Percentiles rank a stretch among this genome's conserved stretches.
phyloP scores from a whole-genome alignment of 2,113 vertebrate genomes.

The Tachysurus fulvidraco region DNA sequence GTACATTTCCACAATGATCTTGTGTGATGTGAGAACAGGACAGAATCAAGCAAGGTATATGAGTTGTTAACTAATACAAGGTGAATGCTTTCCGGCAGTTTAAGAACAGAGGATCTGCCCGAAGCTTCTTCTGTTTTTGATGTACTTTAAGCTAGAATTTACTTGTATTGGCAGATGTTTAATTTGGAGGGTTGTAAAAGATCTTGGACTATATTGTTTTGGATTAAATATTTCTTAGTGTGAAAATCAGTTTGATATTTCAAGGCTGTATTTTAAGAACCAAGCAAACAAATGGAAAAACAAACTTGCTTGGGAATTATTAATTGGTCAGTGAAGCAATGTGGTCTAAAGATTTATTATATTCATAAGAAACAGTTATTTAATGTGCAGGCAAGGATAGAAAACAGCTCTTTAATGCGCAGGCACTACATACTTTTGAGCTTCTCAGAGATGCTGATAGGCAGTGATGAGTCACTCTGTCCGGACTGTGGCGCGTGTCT shows the following conservation, averaged over 20 bases:
- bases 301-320: not conserved
- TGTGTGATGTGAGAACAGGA: not conserved
- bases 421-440: not conserved
- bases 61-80: not conserved
- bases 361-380: not conserved
- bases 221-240: not conserved
- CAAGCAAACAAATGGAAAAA: not conserved
- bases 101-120: not conserved
- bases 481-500: constrained; percentile 20
- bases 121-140: not conserved
- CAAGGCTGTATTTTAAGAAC: not conserved
- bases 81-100: not conserved
- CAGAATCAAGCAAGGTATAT: not conserved
- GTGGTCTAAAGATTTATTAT: not conserved
- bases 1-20: not conserved
- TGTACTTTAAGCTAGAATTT: not conserved
- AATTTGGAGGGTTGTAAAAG: not conserved
- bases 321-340: not conserved
- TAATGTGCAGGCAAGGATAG: not conserved
- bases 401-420: not conserved
- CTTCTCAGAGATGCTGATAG: constrained; percentile 36
- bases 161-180: not conserved
- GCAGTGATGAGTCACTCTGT: constrained; percentile 62
- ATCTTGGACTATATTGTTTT: not conserved
- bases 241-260: not conserved